Conservation (phyloP, 2,113 vertebrate genomes). For the Mus spicilegus region DNA sequence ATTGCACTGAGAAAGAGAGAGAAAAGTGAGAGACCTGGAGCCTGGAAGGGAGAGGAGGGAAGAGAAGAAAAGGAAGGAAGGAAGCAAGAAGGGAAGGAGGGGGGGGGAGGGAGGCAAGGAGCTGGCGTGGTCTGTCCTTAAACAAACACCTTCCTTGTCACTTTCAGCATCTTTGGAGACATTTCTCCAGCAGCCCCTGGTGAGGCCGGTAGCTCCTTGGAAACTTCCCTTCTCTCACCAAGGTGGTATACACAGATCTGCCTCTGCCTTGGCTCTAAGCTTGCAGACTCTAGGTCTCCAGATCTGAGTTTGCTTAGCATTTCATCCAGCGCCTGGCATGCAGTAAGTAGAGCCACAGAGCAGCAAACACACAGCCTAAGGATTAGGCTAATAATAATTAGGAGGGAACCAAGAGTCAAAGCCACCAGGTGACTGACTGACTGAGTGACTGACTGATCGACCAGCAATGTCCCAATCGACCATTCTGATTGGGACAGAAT, state of each 20-base stretch:
- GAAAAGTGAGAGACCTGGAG: background rate
- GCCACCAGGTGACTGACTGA: background rate
- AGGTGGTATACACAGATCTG: background rate
- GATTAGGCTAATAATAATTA: fast-evolving
- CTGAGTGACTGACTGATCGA: background rate
- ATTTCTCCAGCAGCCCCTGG: background rate
- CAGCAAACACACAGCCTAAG: fast-evolving
- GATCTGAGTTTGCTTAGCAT: background rate
- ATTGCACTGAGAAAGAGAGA: background rate
- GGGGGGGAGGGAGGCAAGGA: background rate
- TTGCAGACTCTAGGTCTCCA: background rate
- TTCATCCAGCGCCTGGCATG: fast-evolving
- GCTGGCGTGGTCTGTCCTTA: background rate
- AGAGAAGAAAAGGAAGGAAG: background rate
- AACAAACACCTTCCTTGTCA: background rate
- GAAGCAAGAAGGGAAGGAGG: background rate
- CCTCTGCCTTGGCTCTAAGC: background rate
- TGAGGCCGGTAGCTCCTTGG: too few species aligned
- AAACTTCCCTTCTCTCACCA: background rate
- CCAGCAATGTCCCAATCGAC: too few species aligned
- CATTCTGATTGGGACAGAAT: fast-evolving
- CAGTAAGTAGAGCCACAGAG: background rate
- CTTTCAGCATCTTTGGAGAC: background rate
- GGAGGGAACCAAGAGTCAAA: background rate
- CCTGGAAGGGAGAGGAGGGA: background rate